Base-by-base conservation (phyloP, 2,888 invertebrate genomes). In the Amblyjoppa proteus region DNA sequence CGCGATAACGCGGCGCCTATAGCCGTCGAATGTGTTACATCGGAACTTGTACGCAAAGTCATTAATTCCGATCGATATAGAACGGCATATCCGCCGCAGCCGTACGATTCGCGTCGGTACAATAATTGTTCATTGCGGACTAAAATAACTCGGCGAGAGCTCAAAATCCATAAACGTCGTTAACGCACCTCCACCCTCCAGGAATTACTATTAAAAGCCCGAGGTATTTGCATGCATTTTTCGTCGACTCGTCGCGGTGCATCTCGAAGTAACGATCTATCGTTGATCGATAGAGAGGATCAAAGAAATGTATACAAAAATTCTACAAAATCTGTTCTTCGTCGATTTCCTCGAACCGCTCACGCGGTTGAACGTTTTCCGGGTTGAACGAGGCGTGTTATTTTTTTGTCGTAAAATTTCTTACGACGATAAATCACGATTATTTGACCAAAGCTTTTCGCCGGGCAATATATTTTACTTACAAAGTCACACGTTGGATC, bases 401-500 rank as follows among this genome's bases (percentile, higher is more conserved):
- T 64, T 82, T 81, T 81, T 71, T 78, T 69, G 68, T 75, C 74
- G 81, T 66, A 70, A 79, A 93, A 93, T 93, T 92, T 91, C 93
- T 93, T 92, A 92, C 90, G 85, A 89, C 92, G 92, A 93, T 94
- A 94, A 94, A 94, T 94, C 94, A 93, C 92, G 94, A 93, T 94
- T 94, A 94, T 93, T 93, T 92, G 93, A 94, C 93, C 93, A 93
- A 93, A 92, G 93, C 93, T 93, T 93, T 92, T 91, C 90, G 88
- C 87, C 88, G 89, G 92, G 93, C 92, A 93, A 94, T 94, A 93
- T 94, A 94, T 94, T 94, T 93, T 94, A 94, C 94, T 94, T 94
- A 93, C 91, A 91, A 92, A 93, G 93, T 93, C 93, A 92, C 93
- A 91, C 90, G 92, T 93, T 91, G 94, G 92, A 93, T 93, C 93